Conservation (phyloP, 1,140 invertebrate genomes). For the Atta colombica region DNA sequence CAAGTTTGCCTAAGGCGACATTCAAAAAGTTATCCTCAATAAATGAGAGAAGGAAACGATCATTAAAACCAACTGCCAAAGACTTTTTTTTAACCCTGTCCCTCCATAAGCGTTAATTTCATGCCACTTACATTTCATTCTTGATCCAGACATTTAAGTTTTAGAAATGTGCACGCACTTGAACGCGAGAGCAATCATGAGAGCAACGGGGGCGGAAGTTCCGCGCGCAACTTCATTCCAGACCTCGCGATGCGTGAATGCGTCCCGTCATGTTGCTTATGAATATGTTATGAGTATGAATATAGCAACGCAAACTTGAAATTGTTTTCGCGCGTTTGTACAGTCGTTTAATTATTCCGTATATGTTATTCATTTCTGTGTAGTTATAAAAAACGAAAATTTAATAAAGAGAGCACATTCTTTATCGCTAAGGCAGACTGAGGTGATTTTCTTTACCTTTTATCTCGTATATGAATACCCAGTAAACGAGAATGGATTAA, state of each 20-base stretch:
- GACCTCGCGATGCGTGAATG: background rate
- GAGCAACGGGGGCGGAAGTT: background rate
- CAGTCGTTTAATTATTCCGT: conserved; percentile 1
- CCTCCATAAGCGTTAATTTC: background rate
- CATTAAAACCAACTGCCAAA: conserved; percentile 57
- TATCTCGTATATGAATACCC: no score
- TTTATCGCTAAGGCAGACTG: background rate
- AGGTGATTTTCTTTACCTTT: background rate
- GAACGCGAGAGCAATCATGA: background rate
- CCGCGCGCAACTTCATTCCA: background rate
- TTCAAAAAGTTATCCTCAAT: conserved; percentile 73
- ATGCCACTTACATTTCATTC: background rate
- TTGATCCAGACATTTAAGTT: background rate
- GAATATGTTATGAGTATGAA: background rate
- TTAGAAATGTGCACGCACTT: background rate
- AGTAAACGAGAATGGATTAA: no score
- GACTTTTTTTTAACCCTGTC: background rate
- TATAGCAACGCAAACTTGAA: background rate
- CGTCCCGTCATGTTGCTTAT: background rate
- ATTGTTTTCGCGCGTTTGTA: background rate
- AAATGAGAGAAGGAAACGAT: conserved; percentile 73
- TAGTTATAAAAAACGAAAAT: background rate
- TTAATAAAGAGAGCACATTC: conserved; percentile 11
- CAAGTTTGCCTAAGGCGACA: conserved; percentile 69
- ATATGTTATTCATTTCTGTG: conserved; percentile 10